Base-by-base conservation (phyloP, 35 echinoderm and acorn worm genomes). In the Ophioderma brevispina region DNA sequence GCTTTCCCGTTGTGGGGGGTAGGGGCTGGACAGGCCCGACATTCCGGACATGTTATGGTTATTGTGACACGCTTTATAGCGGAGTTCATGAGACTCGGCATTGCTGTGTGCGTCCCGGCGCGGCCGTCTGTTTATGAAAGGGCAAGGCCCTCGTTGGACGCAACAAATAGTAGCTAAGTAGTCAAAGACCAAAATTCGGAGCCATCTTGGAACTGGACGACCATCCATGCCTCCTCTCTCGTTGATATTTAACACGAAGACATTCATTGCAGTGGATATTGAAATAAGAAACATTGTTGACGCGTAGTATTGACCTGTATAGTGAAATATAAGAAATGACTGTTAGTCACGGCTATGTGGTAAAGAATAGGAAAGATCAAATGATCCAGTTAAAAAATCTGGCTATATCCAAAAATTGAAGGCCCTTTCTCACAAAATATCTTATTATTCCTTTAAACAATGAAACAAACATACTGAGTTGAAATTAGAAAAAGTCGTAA, bases 251-350 rank as follows among this genome's bases (percentile, higher is more conserved):
- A 99, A 46, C 8, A 99, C 97, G 31, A 95, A 92, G 1, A 99
- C 97, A 85, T 99, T 99, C 94, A 95, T 99, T 31, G 97, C 97
- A 35, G 97, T 99, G 5, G 97, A 99, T 33, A 99, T 89, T 0
- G 97, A 95, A 55, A 99, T 99, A 35, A 99, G 85, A 46, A 99
- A 95, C 97, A 99, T 99, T 15, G 97, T 99, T 13, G 97, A 94
- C 23, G 94, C 93, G 81, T 99, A 99, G 80, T 99, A 99, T 90
- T 99, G 97, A 80, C 97, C 97, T 99, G 41, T 14, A n/a, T n/a
- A n/a, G n/a, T n/a, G n/a, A n/a, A n/a, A n/a, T n/a, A n/a, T n/a
- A n/a, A n/a, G n/a, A n/a, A n/a, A n/a, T n/a, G n/a, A n/a, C n/a
- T n/a, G n/a, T n/a, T n/a, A n/a, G n/a, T n/a, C n/a, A n/a, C n/a